Base-by-base conservation (phyloP, 2,113 vertebrate genomes). In the Pongo abelii region DNA sequence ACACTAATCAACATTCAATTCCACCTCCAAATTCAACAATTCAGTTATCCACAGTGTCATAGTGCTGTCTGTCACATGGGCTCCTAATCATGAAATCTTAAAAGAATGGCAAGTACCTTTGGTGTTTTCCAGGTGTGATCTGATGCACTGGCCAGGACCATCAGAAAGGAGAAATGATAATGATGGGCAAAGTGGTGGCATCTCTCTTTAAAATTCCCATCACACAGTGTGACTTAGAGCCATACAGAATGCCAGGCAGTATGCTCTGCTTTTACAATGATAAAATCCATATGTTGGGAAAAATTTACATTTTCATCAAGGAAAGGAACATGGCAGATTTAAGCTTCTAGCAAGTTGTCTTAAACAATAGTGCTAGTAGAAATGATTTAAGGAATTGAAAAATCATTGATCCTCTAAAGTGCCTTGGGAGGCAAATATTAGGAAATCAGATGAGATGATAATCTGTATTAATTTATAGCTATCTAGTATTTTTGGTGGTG, bases 241-340 rank as follows among this genome's bases (percentile, higher is more conserved):
- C 5, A 88, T 85, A 11, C 20, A 96, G 83, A 96, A 97, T 96
- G 87, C n/a, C 16, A 35, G 52, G 50, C 25, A 90, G 50, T 75
- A n/a, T 92, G 77, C 25, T 96, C 57, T 95, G 72, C 78, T 96
- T 96, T 97, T 94, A 90, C 40, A 93, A 78, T 1, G 43, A 80
- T 94, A 97, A 95, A 93, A 91, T 90, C 70, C 92, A 55, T 95
- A 93, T 94, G 80, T 88, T 97, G 95, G 85, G 70, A 92, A 96
- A 96, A 80, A 96, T 97, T 97, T 98, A 92, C 86, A 96, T 97
- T 97, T 97, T 96, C 43, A 96, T 88, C 55, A 95, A 96, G 84
- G 89, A 94, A 94, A 89, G 46, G 27, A 92, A 89, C 57, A 40
- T 90, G 86, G 96, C 23, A 96, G 30, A 92, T 92, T 96, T 96